Base-by-base conservation (phyloP, 2,113 vertebrate species). In the Diglossa brunneiventris region DNA sequence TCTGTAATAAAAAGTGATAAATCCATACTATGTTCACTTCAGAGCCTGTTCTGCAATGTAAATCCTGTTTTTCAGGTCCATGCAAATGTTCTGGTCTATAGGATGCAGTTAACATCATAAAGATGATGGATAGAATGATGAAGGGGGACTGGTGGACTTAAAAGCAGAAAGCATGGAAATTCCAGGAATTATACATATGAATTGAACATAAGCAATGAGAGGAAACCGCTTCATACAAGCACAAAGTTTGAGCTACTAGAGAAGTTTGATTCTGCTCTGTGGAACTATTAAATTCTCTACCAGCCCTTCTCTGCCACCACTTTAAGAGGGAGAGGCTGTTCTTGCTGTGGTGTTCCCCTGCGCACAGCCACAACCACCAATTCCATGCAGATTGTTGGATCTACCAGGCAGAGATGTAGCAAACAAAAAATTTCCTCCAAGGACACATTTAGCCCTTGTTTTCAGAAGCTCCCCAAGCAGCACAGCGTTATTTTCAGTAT, bases 111-210 rank as follows among this genome's bases (percentile, higher is more conserved):
- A 28, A 12, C 12, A 21, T 22, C 30, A 66, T 28, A 80, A 61
- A 58, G 18, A 58, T 18, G 30, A 59, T 17, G 22, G 11, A 49
- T 5, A 39, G 0, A 2, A 15, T 18, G 41, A 69, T 42, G 19
- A 14, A 73, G 14, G 24, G 16, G 13, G 41, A 50, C 19, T 10
- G 39, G 13, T 3, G 5, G n/a, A 39, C 18, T n/a, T 31, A 26
- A 13, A 31, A 58, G 35, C 6, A n/a, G 35, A 66, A 53, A 28
- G 0, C 11, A 42, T 4, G 6, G 62, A 73, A 82, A 69, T 59
- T 50, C 9, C 22, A 62, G 41, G 24, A 82, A 53, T 21, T 46
- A 15, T 0, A 31, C 2, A 21, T 0, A 0, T 33, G 15, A 64
- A 41, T 15, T 49, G 31, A 28, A 67, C 33, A 15, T 2, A 27